A percentile compares a stretch with the other conserved stretches of the same genome.
Evolutionary conservation across 2,888 invertebrate species (phyloP).

Genomic region (Octodonta nipae): DNA sequence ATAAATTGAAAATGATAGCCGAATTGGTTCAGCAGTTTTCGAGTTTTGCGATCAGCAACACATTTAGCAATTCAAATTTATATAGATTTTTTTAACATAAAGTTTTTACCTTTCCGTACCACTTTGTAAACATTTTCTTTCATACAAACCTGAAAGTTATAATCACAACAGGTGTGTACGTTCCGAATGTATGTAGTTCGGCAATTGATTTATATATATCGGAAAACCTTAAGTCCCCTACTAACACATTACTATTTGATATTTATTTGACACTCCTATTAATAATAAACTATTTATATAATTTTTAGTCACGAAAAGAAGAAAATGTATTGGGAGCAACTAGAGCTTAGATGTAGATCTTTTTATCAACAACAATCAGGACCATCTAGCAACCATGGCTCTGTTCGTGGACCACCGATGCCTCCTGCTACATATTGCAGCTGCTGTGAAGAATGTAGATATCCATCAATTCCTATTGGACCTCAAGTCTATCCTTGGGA

Average conservation of each 20-base stretch:
- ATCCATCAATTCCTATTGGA: slow-evolving; percentile 41
- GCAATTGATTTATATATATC: background rate
- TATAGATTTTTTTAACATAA: too few species aligned
- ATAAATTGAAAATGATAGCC: too few species aligned
- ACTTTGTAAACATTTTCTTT: too few species aligned
- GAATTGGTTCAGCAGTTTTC: too few species aligned
- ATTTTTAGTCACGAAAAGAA: slow-evolving; percentile 75
- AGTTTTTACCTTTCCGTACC: too few species aligned
- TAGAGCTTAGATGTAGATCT: slow-evolving; percentile 71
- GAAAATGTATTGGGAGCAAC: slow-evolving; percentile 89
- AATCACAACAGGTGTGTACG: too few species aligned
- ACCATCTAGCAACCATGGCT: slow-evolving; percentile 31
- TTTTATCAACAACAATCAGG: slow-evolving; percentile 49
- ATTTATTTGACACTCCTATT: background rate
- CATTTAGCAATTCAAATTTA: too few species aligned
- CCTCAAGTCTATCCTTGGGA: slow-evolving; percentile 48
- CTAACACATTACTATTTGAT: background rate
- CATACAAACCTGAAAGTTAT: too few species aligned
- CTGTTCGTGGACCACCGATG: slow-evolving; percentile 35
- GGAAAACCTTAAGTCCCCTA: background rate
- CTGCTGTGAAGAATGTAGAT: slow-evolving; percentile 59
- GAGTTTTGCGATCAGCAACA: too few species aligned
- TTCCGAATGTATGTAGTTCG: too few species aligned
- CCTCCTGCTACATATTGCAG: slow-evolving; percentile 42
- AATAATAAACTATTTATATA: background rate